phyloP scores from a whole-genome alignment of 2,113 vertebrate species.

The Henicopernis longicauda region DNA sequence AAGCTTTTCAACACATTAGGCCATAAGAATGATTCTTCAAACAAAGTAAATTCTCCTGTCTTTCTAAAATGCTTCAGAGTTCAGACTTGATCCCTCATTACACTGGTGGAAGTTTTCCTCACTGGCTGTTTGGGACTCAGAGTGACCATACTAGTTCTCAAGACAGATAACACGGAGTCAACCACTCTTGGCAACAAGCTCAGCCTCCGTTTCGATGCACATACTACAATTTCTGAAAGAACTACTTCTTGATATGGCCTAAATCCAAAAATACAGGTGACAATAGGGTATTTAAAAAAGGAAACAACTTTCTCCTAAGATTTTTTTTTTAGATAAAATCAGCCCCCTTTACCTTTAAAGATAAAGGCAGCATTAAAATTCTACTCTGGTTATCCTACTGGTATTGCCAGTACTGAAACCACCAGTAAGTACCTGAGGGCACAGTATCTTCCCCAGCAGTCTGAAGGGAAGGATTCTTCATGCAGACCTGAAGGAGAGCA shows the following conservation, averaged over 20 bases:
- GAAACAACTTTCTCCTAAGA: neutral
- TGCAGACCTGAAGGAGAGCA: neutral
- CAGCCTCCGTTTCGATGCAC: neutral
- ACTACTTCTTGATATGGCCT: neutral
- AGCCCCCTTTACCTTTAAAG: neutral
- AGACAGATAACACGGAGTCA: neutral
- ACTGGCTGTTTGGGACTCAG: neutral
- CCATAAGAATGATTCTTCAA: neutral
- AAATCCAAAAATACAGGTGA: neutral
- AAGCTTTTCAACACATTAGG: neutral
- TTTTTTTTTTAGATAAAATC: neutral
- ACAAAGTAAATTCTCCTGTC: neutral
- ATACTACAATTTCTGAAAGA: neutral
- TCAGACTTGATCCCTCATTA: neutral
- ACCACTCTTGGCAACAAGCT: neutral
- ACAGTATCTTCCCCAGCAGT: neutral
- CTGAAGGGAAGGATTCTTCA: neutral
- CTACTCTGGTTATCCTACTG: neutral
- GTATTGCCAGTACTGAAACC: neutral
- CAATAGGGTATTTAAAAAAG: neutral
- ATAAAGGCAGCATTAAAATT: neutral
- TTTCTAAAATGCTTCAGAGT: neutral
- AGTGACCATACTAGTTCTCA: neutral
- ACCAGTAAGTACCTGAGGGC: neutral
- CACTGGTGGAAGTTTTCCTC: neutral